Percentiles rank a stretch among this genome's conserved stretches.
Evolutionary conservation across 1,140 invertebrate genomes (phyloP).

Genomic region (Trichogramma pretiosum): DNA sequence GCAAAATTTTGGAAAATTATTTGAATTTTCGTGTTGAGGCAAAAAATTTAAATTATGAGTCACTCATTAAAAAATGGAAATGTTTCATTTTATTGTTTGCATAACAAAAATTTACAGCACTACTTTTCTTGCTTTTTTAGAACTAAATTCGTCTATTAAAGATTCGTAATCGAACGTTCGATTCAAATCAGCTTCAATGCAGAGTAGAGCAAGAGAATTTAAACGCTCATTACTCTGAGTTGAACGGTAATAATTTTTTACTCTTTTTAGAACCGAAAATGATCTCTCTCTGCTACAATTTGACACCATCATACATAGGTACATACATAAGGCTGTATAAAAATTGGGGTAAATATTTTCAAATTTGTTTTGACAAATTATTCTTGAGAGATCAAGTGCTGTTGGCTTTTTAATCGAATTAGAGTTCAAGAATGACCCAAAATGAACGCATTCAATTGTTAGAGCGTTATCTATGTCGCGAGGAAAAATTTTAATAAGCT

Average conservation of each 20-base stretch:
- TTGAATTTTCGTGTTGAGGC: too few species aligned
- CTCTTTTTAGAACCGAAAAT: background rate
- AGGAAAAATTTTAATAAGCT: background rate
- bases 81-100: too few species aligned
- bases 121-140: background rate
- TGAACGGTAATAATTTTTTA: constrained; percentile 5
- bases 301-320: background rate
- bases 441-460: background rate
- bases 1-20: too few species aligned
- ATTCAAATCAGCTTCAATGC: constrained; percentile 4
- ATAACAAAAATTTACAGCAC: background rate
- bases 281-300: constrained; percentile 1
- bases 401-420: background rate
- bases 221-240: background rate
- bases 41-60: too few species aligned
- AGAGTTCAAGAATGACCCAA: background rate
- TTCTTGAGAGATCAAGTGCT: background rate
- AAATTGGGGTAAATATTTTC: constrained; percentile 35
- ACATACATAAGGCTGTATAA: too few species aligned
- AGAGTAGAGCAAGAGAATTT: constrained; percentile 4
- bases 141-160: constrained; percentile 1
- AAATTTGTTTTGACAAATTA: background rate
- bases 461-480: background rate
- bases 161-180: constrained; percentile 16
- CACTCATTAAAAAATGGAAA: too few species aligned